phyloP scores from a whole-genome alignment of 2,113 vertebrate species.

The Oenanthe oenanthe region DNA sequence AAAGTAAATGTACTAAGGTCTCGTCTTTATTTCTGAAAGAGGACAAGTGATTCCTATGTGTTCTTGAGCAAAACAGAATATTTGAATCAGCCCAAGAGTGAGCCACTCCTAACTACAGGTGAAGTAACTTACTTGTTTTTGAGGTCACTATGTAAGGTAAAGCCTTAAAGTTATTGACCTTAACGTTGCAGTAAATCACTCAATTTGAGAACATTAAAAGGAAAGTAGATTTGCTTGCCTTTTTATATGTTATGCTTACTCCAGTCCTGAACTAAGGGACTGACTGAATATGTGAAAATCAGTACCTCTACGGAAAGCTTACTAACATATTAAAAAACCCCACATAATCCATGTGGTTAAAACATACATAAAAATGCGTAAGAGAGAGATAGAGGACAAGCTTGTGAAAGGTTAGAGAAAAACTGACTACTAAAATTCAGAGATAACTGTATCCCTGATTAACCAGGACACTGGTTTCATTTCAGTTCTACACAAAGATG shows the following conservation, averaged over 20 bases:
- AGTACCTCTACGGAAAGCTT: background rate
- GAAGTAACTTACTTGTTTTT: background rate
- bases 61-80: background rate
- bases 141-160: background rate
- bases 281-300: background rate
- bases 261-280: background rate
- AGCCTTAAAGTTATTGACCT: background rate
- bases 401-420: background rate
- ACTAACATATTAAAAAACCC: background rate
- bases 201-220: background rate
- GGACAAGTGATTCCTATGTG: background rate
- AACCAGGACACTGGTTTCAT: background rate
- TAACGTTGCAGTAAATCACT: background rate
- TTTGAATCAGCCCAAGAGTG: background rate
- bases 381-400: background rate
- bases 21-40: background rate
- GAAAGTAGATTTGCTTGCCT: background rate
- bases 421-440: background rate
- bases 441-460: background rate
- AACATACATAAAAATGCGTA: background rate
- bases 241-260: background rate
- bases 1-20: background rate
- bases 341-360: background rate
- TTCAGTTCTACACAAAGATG: background rate
- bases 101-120: background rate